A percentile compares a stretch with the other conserved stretches of the same genome.
Evolutionary conservation across 2,888 invertebrate species (phyloP).

Genomic region (Aspidiotus destructor): DNA sequence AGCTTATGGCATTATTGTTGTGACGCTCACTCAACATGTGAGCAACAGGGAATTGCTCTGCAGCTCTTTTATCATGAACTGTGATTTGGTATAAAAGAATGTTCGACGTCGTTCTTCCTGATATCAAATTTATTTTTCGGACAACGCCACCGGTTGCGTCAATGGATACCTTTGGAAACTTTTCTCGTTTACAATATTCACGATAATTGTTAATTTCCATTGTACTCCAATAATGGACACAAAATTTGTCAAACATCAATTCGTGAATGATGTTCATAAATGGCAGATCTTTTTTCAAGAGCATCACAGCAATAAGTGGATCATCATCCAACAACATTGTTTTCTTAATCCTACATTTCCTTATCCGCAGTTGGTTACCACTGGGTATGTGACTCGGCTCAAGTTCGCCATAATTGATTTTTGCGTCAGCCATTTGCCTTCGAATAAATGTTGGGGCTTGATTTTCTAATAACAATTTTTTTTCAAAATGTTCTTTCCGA

Average conservation of each 20-base stretch:
- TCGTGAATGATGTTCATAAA: background rate
- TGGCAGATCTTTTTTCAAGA: conserved; percentile 11
- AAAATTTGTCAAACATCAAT: conserved; percentile 17
- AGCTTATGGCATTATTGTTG: conserved; percentile 10
- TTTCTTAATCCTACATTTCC: too few relatives aligned
- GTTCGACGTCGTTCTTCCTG: background rate
- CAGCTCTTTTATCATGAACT: background rate
- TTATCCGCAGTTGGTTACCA: too few relatives aligned
- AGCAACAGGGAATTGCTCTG: conserved; percentile 9
- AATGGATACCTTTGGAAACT: background rate
- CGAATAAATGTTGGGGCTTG: too few relatives aligned
- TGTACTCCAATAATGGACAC: conserved; percentile 14
- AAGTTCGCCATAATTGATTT: too few relatives aligned
- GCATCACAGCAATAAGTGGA: conserved; percentile 11
- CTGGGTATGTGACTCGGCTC: too few relatives aligned
- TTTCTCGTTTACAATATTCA: background rate
- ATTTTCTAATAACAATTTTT: too few relatives aligned
- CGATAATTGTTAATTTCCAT: conserved; percentile 9
- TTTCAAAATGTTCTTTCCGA: too few relatives aligned
- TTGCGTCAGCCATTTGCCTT: too few relatives aligned
- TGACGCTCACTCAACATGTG: conserved; percentile 13
- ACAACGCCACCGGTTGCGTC: conserved; percentile 21
- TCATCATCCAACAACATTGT: background rate
- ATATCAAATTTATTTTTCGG: background rate
- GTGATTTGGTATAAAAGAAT: conserved; percentile 25